phyloP scores from a whole-genome alignment of 92 coral and sea anemone species.

The Parazoanthus atlanticus region DNA sequence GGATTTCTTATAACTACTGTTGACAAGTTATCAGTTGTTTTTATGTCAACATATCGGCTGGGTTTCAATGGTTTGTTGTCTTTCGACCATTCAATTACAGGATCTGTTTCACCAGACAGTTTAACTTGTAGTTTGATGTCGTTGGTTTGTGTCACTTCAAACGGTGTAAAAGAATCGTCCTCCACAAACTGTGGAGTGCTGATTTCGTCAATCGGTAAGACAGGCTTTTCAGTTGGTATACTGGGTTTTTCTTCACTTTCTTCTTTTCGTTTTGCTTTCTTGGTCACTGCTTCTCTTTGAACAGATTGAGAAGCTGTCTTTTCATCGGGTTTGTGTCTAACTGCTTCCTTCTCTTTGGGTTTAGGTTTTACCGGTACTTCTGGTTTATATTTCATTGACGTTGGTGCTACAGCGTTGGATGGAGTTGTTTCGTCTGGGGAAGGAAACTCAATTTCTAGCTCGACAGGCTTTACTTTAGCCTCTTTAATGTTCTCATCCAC shows the following conservation, averaged over 20 bases:
- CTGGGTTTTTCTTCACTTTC: neutral
- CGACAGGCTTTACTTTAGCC: conserved; percentile 5
- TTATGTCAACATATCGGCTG: conserved; percentile 45
- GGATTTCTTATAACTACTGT: conserved; percentile 25
- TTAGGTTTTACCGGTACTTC: neutral
- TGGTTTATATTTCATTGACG: neutral
- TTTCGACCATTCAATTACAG: conserved; percentile 50
- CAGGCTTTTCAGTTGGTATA: neutral
- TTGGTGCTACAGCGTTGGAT: neutral
- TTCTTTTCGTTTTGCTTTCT: neutral
- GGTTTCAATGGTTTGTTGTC: conserved; percentile 59
- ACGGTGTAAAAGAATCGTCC: conserved; percentile 46
- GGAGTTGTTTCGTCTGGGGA: conserved; percentile 11
- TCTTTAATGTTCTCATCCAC: conserved; percentile 27
- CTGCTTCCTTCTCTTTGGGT: neutral
- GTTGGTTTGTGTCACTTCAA: conserved; percentile 77
- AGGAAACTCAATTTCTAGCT: conserved; percentile 15
- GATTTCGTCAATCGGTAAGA: conserved; percentile 3
- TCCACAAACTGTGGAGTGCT: conserved; percentile 7
- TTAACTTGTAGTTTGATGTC: conserved; percentile 67
- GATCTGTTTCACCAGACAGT: conserved; percentile 69
- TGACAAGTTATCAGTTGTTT: conserved; percentile 12
- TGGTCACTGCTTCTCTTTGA: neutral
- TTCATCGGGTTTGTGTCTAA: neutral
- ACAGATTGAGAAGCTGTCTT: neutral